Evolutionary conservation across 2,113 vertebrate species (phyloP), one percentile per base, ranked within the genome.

Genomic region (Parotia lawesii): DNA sequence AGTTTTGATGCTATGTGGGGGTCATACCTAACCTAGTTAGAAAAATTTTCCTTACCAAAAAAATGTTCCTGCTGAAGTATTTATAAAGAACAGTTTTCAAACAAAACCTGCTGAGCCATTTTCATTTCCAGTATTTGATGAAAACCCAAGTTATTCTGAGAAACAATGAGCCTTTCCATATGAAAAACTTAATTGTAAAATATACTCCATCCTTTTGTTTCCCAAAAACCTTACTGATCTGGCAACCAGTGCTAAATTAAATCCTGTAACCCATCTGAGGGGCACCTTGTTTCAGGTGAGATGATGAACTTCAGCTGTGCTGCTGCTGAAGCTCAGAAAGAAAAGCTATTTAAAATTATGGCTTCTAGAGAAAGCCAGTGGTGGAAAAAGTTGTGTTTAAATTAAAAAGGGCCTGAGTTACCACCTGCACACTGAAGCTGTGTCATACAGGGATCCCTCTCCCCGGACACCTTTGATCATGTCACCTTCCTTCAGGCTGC

Each of bases 381-480:
- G 37, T 75, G 37, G 48, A 78, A 47, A 19, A 62, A 50, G 13
- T 21, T 51, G 28, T 50, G 20, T 77, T 83, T 62, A 53, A 83
- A 56, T 27, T 67, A 33, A 86, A 70, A 56, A 51, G 37, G 25
- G 17, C 15, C 44, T 10, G 42, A 70, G 44, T 57, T 79, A 53
- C 22, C 0, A 2, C 16, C 19, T 25, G 31, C 11, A 5, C 15
- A 18, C 16, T 10, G 6, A 61, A 69, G 23, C 42, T 0, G 0
- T 42, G 27, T 66, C 45, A 70, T 51, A 21, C 10, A 69, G 40
- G 33, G 14, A 37, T n/a, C 23, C 29, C 12, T 10, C 11, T 60
- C 38, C 42, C 51, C 74, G 50, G 28, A 60, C 8, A 6, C 45
- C 31, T 77, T 70, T 87, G 57, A 24, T 47, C 4, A 0, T 37